Evolutionary conservation across 2,888 invertebrate genomes (phyloP).

Genomic region (Drosophila paramelanica): DNA sequence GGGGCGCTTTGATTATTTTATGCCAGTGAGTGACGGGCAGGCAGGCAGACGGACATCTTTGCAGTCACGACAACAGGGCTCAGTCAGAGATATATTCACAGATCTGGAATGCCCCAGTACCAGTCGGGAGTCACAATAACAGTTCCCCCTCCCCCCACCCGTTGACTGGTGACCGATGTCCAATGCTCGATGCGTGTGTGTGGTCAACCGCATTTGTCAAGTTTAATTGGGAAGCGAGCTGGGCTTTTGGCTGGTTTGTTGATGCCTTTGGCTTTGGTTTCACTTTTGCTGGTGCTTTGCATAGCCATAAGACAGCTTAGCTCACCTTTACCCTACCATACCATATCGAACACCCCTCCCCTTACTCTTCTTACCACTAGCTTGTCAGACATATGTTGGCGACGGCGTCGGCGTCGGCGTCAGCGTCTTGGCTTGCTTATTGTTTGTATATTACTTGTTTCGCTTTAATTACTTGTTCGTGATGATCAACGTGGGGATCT

Average conservation of each 20-base stretch:
- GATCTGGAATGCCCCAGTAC: slow-evolving; percentile 18
- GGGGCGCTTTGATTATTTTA: slow-evolving; percentile 75
- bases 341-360: too few relatives aligned
- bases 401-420: slow-evolving; percentile 68
- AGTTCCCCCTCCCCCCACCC: not conserved
- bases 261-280: slow-evolving; percentile 50
- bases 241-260: slow-evolving; percentile 43
- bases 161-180: slow-evolving; percentile 14
- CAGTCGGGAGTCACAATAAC: slow-evolving; percentile 4
- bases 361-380: not conserved
- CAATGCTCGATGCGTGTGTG: slow-evolving; percentile 63
- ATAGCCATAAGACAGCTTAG: slow-evolving; percentile 31
- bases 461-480: slow-evolving; percentile 80
- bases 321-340: not conserved
- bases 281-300: slow-evolving; percentile 72
- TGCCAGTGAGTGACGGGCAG: slow-evolving; percentile 55
- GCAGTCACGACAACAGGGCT: slow-evolving; percentile 52
- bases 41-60: slow-evolving; percentile 24
- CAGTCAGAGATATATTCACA: slow-evolving; percentile 8
- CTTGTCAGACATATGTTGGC: slow-evolving; percentile 64
- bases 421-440: slow-evolving; percentile 57
- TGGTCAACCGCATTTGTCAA: slow-evolving; percentile 82
- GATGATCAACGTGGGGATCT: slow-evolving; percentile 32
- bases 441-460: slow-evolving; percentile 81
- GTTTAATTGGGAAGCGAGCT: slow-evolving; percentile 78